These are phyloP conservation scores for Catharus fuscescens DNA, from an alignment of 2,113 vertebrate species.

Conservation along the genomic window DNA sequence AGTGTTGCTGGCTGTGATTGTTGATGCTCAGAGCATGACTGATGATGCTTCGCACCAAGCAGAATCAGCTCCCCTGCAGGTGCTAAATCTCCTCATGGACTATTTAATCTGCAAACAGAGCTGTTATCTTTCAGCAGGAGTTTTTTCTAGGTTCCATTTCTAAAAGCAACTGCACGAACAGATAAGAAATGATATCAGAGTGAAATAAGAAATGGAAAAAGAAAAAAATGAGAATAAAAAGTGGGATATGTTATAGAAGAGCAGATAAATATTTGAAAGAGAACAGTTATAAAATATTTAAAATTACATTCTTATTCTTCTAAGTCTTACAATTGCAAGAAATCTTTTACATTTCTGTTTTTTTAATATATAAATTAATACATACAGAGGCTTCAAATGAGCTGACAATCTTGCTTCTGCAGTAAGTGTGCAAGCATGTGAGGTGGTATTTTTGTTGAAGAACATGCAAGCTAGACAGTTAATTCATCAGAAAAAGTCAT, in stretches of 20 bases:
- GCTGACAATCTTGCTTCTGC: neutral
- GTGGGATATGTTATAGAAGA: neutral
- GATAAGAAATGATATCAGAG: constrained; percentile 16
- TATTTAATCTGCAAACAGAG: constrained; percentile 43
- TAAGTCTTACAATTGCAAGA: neutral
- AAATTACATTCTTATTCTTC: neutral
- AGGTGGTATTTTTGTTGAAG: neutral
- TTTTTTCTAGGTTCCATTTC: constrained; percentile 21
- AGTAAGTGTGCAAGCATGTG: neutral
- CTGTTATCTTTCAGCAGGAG: constrained; percentile 25
- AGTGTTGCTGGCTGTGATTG: neutral
- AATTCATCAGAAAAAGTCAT: neutral
- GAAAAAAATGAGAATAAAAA: neutral
- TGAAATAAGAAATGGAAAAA: constrained; percentile 37
- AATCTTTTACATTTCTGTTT: neutral
- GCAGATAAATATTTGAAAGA: constrained; percentile 3
- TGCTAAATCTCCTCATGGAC: constrained; percentile 14
- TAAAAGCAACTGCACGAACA: constrained; percentile 26
- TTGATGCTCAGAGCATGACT: neutral
- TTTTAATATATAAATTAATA: neutral
- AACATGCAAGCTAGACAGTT: neutral
- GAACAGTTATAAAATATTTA: neutral
- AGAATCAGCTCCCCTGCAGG: neutral
- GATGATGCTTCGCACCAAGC: neutral
- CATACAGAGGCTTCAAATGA: neutral